phyloP scores from a whole-genome alignment of 1,140 invertebrate species.

The Drosophila repletoides region DNA sequence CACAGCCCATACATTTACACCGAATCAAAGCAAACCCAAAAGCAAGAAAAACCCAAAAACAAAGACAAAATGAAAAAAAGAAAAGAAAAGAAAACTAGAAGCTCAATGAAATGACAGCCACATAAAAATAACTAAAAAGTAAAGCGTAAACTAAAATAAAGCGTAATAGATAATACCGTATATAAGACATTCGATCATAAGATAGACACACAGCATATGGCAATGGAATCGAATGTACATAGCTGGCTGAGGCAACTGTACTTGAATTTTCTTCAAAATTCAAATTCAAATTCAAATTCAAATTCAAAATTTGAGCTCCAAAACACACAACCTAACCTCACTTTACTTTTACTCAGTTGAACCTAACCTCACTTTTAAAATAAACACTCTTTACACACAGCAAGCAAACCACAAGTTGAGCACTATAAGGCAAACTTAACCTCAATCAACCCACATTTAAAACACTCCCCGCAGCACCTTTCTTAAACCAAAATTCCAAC shows the following conservation, averaged over 20 bases:
- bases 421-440: too few species aligned
- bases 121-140: constrained; percentile 42
- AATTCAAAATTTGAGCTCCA: background rate
- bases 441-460: constrained; percentile 2
- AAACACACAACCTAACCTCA: background rate
- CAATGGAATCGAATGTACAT: constrained; percentile 30
- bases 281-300: background rate
- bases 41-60: background rate
- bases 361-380: constrained; percentile 27
- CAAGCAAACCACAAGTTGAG: constrained; percentile 4
- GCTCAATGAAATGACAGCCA: constrained; percentile 25
- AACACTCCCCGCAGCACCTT: constrained; percentile 1
- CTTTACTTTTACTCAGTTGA: constrained; percentile 15
- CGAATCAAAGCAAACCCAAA: constrained; percentile 19
- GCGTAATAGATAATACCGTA: constrained; percentile 29
- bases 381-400: constrained; percentile 2
- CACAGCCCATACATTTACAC: constrained; percentile 16
- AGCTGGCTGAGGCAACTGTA: constrained; percentile 31
- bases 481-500: constrained; percentile 16
- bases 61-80: background rate
- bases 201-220: constrained; percentile 31
- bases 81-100: constrained; percentile 18
- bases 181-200: constrained; percentile 52
- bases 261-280: background rate
- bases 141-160: constrained; percentile 43